These are phyloP conservation scores for Cyrtorhinus lividipennis DNA, from an alignment of 1,140 invertebrate genomes.

Conservation along the genomic window DNA sequence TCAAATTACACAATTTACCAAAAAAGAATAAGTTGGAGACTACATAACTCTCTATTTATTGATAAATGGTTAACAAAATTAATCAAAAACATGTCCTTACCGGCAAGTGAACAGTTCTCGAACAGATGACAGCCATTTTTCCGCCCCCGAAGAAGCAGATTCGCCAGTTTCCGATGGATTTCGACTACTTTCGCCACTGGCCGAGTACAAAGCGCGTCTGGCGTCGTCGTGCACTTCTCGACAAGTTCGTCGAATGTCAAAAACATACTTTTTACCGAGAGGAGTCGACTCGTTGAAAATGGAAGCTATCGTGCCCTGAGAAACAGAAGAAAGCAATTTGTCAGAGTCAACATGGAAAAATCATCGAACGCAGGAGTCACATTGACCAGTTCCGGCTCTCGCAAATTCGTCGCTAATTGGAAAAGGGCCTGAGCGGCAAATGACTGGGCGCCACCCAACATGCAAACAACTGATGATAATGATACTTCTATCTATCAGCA, in stretches of 20 bases:
- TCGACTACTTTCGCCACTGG: constrained; percentile 20
- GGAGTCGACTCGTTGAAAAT: constrained; percentile 81
- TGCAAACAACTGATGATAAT: too few relatives aligned
- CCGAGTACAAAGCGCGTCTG: constrained; percentile 45
- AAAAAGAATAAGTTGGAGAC: neutral
- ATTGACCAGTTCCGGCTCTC: too few relatives aligned
- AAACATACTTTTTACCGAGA: constrained; percentile 72
- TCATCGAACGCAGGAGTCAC: too few relatives aligned
- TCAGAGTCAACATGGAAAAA: too few relatives aligned
- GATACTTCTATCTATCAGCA: too few relatives aligned
- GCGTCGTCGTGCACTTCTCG: constrained; percentile 77
- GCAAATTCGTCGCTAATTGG: too few relatives aligned
- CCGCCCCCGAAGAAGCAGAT: constrained; percentile 27
- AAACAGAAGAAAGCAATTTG: constrained; percentile 16
- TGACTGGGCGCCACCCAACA: too few relatives aligned
- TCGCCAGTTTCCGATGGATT: constrained; percentile 28
- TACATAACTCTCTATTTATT: neutral
- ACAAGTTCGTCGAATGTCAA: constrained; percentile 73
- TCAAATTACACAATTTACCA: too few relatives aligned
- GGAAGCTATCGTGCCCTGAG: constrained; percentile 69
- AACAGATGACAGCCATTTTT: constrained; percentile 39
- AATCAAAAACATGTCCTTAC: constrained; percentile 14
- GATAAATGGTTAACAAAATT: neutral
- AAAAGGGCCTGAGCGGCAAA: too few relatives aligned
- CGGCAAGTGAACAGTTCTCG: constrained; percentile 60